phyloP scores from a whole-genome alignment of 2,113 vertebrate genomes.

The Malurus melanocephalus region DNA sequence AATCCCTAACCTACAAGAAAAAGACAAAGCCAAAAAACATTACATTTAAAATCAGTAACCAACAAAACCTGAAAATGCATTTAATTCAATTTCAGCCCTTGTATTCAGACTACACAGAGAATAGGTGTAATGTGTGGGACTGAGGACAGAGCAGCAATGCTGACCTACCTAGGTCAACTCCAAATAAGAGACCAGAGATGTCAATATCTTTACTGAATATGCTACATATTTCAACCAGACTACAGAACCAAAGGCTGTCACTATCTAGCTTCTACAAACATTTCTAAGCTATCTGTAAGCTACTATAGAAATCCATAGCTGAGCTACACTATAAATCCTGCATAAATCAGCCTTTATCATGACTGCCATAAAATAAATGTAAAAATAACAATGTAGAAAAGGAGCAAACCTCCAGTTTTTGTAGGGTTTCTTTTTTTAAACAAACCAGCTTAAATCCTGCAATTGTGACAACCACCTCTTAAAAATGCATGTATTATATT shows the following conservation, averaged over 20 bases:
- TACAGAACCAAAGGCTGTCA: background rate
- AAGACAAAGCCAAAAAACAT: background rate
- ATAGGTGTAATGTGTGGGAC: background rate
- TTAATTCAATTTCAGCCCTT: background rate
- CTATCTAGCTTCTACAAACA: background rate
- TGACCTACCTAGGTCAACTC: background rate
- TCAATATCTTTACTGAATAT: background rate
- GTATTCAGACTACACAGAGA: background rate
- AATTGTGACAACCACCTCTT: background rate
- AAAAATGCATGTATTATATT: background rate
- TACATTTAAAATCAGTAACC: background rate
- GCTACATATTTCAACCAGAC: background rate
- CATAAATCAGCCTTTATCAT: conserved; percentile 6
- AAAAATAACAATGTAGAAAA: conserved; percentile 16
- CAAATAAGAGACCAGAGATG: background rate
- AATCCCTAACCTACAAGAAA: background rate
- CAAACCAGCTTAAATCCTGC: conserved; percentile 18
- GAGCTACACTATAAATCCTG: background rate
- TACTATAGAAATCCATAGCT: background rate
- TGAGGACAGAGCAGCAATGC: background rate
- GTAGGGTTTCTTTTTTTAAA: background rate
- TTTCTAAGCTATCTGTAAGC: background rate
- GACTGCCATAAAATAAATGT: background rate
- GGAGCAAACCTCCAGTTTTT: conserved; percentile 31
- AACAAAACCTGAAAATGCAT: background rate